Percentiles rank a stretch among this genome's conserved stretches.
phyloP scores from a whole-genome alignment of 2,888 invertebrate genomes.

The Uloborus plumipes region DNA sequence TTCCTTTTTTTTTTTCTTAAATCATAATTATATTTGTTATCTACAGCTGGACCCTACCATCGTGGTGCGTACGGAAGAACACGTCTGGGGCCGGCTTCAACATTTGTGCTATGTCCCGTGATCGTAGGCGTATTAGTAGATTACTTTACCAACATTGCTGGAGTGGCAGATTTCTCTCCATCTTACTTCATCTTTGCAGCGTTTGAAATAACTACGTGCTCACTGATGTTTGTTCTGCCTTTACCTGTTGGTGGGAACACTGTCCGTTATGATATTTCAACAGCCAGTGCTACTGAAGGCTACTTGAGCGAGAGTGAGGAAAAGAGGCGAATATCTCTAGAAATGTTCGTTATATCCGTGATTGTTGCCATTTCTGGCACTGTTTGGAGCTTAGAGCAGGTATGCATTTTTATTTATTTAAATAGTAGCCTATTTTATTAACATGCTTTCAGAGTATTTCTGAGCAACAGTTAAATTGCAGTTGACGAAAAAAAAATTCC shows the following conservation, averaged over 20 bases:
- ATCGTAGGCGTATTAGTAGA: slow-evolving; percentile 66
- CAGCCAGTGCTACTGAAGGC: slow-evolving; percentile 1
- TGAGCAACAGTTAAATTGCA: background rate
- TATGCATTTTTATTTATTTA: slow-evolving; percentile 69
- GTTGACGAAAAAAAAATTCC: background rate
- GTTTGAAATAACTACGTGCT: slow-evolving; percentile 63
- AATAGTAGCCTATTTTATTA: too few relatives aligned
- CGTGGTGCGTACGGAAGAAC: slow-evolving; percentile 58
- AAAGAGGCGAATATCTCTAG: slow-evolving; percentile 22
- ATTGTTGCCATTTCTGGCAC: slow-evolving; percentile 80
- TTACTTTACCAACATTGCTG: slow-evolving; percentile 52
- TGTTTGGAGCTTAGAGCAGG: slow-evolving; percentile 81
- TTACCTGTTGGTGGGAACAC: slow-evolving; percentile 60
- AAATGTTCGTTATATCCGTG: slow-evolving; percentile 40
- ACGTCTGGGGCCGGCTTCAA: slow-evolving; percentile 52
- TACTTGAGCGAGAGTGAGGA: background rate
- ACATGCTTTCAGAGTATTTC: background rate
- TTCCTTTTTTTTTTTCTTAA: background rate
- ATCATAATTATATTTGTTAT: background rate
- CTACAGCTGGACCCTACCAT: slow-evolving; percentile 45
- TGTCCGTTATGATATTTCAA: slow-evolving; percentile 32
- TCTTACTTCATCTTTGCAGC: slow-evolving; percentile 66
- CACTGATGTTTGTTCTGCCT: slow-evolving; percentile 65
- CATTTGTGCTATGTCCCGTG: slow-evolving; percentile 54
- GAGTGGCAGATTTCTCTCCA: slow-evolving; percentile 66